Evolutionary conservation across 2,888 invertebrate species (phyloP).

Genomic region (Rhorus exstirpatorius): DNA sequence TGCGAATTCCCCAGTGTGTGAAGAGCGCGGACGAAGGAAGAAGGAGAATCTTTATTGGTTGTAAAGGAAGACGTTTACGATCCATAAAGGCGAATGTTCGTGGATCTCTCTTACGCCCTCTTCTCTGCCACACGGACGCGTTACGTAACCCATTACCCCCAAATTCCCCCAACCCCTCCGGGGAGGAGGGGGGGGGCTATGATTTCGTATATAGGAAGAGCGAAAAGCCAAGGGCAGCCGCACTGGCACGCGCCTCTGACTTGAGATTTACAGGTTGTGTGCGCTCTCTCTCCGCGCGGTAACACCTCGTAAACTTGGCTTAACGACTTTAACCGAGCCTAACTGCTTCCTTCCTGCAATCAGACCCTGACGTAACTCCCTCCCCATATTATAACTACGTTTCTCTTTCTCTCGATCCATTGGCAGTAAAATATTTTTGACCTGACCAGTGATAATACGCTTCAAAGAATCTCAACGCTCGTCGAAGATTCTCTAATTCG

Average conservation of each 20-base stretch:
- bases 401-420: too few species aligned
- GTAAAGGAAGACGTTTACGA: slow-evolving; percentile 86
- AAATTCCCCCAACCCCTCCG: slow-evolving; percentile 74
- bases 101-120: slow-evolving; percentile 76
- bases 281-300: slow-evolving; percentile 76
- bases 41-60: slow-evolving; percentile 85
- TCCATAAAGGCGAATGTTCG: slow-evolving; percentile 85
- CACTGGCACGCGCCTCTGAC: slow-evolving; percentile 84
- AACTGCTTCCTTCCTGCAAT: slow-evolving; percentile 86
- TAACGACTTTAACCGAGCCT: slow-evolving; percentile 86
- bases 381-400: slow-evolving; percentile 16
- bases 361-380: slow-evolving; percentile 84
- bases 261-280: slow-evolving; percentile 86
- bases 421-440: too few species aligned
- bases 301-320: slow-evolving; percentile 86
- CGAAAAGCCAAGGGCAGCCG: slow-evolving; percentile 83
- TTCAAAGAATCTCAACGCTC: too few species aligned
- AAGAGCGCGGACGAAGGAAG: slow-evolving; percentile 66
- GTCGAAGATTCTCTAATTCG: too few species aligned
- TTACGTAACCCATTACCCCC: slow-evolving; percentile 78
- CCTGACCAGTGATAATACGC: too few species aligned
- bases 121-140: slow-evolving; percentile 69
- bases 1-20: background rate
- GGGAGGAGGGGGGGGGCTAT: slow-evolving; percentile 1
- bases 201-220: slow-evolving; percentile 53